These are phyloP conservation scores for Clytia hemisphaerica DNA, from an alignment of 30 jellyfish, hydroid and myxozoan species.

Conservation along the genomic window DNA sequence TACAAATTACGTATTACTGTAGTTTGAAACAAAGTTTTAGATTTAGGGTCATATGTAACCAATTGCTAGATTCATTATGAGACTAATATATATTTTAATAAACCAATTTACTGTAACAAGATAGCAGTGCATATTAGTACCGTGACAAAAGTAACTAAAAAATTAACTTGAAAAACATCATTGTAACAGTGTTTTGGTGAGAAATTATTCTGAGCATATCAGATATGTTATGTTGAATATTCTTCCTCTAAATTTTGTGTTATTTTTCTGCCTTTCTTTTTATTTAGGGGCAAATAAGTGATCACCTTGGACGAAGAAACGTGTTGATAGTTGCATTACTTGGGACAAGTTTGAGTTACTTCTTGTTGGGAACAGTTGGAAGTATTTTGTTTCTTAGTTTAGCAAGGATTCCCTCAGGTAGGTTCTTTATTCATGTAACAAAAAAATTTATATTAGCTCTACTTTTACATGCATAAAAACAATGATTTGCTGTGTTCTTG, in stretches of 20 bases:
- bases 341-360: conserved; percentile 73
- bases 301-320: conserved; percentile 50
- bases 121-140: too few species aligned
- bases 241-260: background rate
- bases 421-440: too few species aligned
- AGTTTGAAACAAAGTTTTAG: too few species aligned
- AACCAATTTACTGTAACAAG: too few species aligned
- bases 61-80: too few species aligned
- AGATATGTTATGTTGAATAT: background rate
- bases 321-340: conserved; percentile 53
- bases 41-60: too few species aligned
- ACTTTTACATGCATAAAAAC: too few species aligned
- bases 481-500: too few species aligned
- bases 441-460: too few species aligned
- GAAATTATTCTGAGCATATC: background rate
- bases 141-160: background rate
- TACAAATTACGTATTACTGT: too few species aligned
- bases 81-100: too few species aligned
- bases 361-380: conserved; percentile 59
- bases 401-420: conserved; percentile 94
- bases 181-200: background rate
- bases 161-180: background rate
- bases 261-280: background rate
- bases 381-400: conserved; percentile 41
- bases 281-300: conserved; percentile 82